Evolutionary conservation across 2,797 vertebrate genomes (phyloP), one percentile per base, ranked within the genome.

Genomic region (Sebastes variabilis): DNA sequence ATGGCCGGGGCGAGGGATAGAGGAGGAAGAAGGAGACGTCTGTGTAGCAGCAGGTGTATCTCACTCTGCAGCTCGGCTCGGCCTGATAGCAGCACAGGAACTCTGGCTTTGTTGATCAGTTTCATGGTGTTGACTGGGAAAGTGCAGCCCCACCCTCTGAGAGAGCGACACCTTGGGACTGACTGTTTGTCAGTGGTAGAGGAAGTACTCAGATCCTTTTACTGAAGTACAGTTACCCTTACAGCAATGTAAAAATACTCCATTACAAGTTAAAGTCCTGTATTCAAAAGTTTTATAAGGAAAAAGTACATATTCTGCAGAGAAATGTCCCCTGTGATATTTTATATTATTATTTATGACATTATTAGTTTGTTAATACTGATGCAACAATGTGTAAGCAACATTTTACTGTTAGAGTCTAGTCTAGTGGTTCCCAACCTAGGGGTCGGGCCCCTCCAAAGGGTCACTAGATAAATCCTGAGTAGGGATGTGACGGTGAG

Each of bases 51-150:
- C 80, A 73, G 52, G 52, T 79, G 81, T 62, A 76, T 81, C 73
- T 75, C 25, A 58, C 60, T 58, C 55, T 54, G 52, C 20, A 22
- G 24, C 22, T 9, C 34, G 16, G 13, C 46, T 12, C 8, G 12
- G 25, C 46, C 72, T 24, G 64, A 62, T 61, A 34, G 25, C 59
- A 58, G 20, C 8, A 0, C 68, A 42, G 66, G 4, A 56, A 12
- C 64, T 1, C 54, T 4, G 27, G 16, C 70, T 80, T 83, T 82
- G 81, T 88, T 83, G 32, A 0, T 5, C 65, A 77, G 83, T 88
- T 82, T 86, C 82, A 66, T 88, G 80, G 81, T 89, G 90, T 84
- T 68, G 29, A 87, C 77, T 12, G 78, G 80, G 83, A 93, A 92
- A 87, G 61, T 67, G 69, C 30, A 30, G 66, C 74, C 71, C 80